Conservation (phyloP, 2,888 invertebrate species). For the Chaetogeoica ovagalla region DNA sequence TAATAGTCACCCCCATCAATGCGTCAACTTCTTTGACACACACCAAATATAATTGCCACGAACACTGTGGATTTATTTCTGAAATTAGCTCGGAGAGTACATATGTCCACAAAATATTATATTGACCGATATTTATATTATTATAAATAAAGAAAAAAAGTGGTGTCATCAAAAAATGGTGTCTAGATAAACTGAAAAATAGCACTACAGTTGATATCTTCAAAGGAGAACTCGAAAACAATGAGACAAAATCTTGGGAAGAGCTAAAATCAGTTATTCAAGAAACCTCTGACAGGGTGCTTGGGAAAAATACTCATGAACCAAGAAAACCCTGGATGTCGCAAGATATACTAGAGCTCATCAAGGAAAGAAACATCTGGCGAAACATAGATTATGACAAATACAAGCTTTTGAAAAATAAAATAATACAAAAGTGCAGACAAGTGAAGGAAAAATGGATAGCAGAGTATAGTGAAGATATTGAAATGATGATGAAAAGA, state of each 20-base stretch:
- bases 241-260: constrained; percentile 20
- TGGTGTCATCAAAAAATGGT: constrained; percentile 14
- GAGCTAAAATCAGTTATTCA: constrained; percentile 12
- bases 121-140: no score
- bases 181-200: constrained; percentile 31
- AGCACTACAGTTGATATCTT: constrained; percentile 12
- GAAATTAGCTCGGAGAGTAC: no score
- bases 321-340: constrained; percentile 39
- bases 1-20: no score
- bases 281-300: constrained; percentile 17
- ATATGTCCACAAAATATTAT: no score
- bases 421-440: constrained; percentile 13
- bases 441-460: constrained; percentile 34
- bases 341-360: constrained; percentile 20
- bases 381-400: constrained; percentile 28
- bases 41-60: no score
- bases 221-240: constrained; percentile 21
- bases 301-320: constrained; percentile 28
- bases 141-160: no score
- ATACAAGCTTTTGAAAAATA: constrained; percentile 22
- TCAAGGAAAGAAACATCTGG: constrained; percentile 33
- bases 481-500: constrained; percentile 29
- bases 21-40: no score
- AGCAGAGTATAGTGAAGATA: constrained; percentile 13
- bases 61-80: no score